Base-by-base conservation (phyloP, 2,888 invertebrate genomes). In the Carterocephalus palaemon region DNA sequence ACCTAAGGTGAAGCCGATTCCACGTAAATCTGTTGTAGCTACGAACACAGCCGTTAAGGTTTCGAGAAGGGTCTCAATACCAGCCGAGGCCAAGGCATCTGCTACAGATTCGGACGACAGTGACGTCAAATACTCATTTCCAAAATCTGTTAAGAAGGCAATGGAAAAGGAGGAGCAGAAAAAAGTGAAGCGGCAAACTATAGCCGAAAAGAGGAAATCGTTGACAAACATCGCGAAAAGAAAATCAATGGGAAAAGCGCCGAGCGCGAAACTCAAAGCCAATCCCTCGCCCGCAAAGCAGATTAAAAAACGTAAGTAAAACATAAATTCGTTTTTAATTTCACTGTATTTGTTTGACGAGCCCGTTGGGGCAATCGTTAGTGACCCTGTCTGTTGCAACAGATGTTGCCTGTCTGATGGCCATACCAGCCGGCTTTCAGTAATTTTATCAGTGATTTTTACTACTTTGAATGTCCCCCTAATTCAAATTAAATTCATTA, bases 121-220 rank as follows among this genome's bases (percentile, higher is more conserved):
- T 46, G 85, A 85, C 29, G 64, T 81, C 1, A 85, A 85, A 66
- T 86, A 86, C 59, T 82, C 86, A 10, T 86, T 86, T 56, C 86
- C 86, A 4, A 66, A 67, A 54, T 57, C 60, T 16, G 52, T 40
- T 10, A 17, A 34, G 7, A 47, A 50, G 17, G 38, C 51, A 43
- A 9, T 4, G 10, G 20, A 33, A 7, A 19, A 37, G 24, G 46
- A 51, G 13, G 42, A 39, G 5, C 51, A 48, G 10, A 59, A 49
- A 31, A 71, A 70, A 54, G 47, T 46, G 10, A 57, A 61, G 33
- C 70, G 65, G 40, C 75, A 79, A 58, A 64, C 72, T 0, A 36
- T 70, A 38, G 59, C 56, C 1, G 69, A 70, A 16, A 82, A 79
- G 52, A 64, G 81, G 36, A 84, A 81, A 56, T 70, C 78, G 3